Conservation (phyloP, 2,888 invertebrate species). For the Aricia artaxerxes region DNA sequence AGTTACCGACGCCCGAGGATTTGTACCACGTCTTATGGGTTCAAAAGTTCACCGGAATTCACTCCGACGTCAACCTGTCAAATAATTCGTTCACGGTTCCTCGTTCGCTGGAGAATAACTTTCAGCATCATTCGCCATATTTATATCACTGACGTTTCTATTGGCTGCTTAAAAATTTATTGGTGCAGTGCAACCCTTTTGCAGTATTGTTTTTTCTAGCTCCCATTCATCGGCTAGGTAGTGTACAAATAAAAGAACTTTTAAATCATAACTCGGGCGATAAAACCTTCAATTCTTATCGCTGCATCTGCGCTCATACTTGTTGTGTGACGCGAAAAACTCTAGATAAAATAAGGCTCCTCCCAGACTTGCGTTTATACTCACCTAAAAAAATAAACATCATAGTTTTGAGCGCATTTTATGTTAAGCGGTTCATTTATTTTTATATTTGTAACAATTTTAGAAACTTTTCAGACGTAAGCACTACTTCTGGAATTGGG, state of each 20-base stretch:
- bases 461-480: not conserved
- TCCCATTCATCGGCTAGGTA: not conserved
- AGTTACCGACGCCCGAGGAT: constrained; percentile 38
- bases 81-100: not conserved
- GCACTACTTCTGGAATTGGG: too few species aligned
- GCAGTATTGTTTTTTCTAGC: not conserved
- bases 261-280: constrained; percentile 10
- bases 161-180: not conserved
- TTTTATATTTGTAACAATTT: not conserved
- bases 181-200: not conserved
- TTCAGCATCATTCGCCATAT: not conserved
- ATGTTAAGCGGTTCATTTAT: not conserved
- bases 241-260: constrained; percentile 10
- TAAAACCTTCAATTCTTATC: constrained; percentile 30
- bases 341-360: constrained; percentile 24
- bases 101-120: not conserved
- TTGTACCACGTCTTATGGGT: constrained; percentile 28
- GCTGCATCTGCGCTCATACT: constrained; percentile 28
- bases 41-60: constrained; percentile 11
- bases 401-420: not conserved
- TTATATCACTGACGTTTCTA: not conserved
- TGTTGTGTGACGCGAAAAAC: constrained; percentile 30
- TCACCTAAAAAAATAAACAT: not conserved
- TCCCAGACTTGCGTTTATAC: not conserved
- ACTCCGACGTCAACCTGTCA: not conserved